phyloP scores from a whole-genome alignment of 1,140 invertebrate species.

The Heliconius nattereri region DNA sequence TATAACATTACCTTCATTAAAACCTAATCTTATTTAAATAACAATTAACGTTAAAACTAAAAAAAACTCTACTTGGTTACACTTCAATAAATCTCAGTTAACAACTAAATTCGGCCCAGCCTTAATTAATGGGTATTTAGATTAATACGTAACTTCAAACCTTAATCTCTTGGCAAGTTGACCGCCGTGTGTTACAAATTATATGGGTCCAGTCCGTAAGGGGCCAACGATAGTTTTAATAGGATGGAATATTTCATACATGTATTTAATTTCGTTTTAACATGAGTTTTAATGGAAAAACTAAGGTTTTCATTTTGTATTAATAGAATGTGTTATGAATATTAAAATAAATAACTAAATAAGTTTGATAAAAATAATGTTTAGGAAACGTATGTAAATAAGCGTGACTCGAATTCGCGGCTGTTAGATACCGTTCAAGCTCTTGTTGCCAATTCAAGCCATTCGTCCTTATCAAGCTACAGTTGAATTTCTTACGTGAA shows the following conservation, averaged over 20 bases:
- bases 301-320: background rate
- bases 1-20: background rate
- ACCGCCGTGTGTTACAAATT: slow-evolving; percentile 36
- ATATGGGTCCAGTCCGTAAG: slow-evolving; percentile 28
- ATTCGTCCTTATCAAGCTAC: too few species aligned
- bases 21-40: background rate
- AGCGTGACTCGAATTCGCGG: too few species aligned
- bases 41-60: background rate
- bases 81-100: slow-evolving; percentile 14
- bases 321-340: too few species aligned
- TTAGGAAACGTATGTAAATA: too few species aligned
- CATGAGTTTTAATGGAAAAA: background rate
- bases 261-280: slow-evolving; percentile 4
- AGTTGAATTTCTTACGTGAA: too few species aligned
- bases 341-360: too few species aligned
- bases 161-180: slow-evolving; percentile 36
- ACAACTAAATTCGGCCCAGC: slow-evolving; percentile 6
- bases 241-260: background rate
- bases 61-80: background rate
- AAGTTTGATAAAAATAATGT: too few species aligned
- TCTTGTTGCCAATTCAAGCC: too few species aligned
- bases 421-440: too few species aligned
- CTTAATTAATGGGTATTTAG: slow-evolving; percentile 37
- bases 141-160: slow-evolving; percentile 33
- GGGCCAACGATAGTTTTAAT: slow-evolving; percentile 23